phyloP scores from a whole-genome alignment of 2,888 invertebrate genomes.

The Protodeltote pygarga region DNA sequence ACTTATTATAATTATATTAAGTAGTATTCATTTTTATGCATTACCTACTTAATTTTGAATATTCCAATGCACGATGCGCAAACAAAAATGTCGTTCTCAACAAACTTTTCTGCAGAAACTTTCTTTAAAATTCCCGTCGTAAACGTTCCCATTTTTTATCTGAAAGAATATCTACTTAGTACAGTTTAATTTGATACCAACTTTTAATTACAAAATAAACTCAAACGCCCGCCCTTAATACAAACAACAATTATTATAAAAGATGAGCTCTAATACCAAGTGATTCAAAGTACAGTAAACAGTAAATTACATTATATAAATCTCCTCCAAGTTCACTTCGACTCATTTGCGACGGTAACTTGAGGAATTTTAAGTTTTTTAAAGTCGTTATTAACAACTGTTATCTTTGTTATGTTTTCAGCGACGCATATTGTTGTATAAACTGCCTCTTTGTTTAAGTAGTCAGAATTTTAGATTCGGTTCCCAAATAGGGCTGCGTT shows the following conservation, averaged over 20 bases:
- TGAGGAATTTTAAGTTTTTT: conserved; percentile 54
- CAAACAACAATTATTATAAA: conserved; percentile 58
- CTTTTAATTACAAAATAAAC: conserved; percentile 55
- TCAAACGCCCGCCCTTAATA: conserved; percentile 36
- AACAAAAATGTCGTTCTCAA: conserved; percentile 11
- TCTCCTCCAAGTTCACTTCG: conserved; percentile 54
- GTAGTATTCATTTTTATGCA: conserved; percentile 27
- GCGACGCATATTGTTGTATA: conserved; percentile 16
- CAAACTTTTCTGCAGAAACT: neutral
- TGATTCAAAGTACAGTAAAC: conserved; percentile 63
- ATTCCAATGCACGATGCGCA: conserved; percentile 6
- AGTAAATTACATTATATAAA: conserved; percentile 66
- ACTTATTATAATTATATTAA: no score
- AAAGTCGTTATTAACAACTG: conserved; percentile 65
- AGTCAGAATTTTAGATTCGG: neutral
- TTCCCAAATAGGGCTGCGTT: no score
- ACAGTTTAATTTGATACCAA: conserved; percentile 30
- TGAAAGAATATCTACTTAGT: conserved; percentile 10
- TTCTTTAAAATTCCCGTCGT: neutral
- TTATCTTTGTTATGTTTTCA: conserved; percentile 55
- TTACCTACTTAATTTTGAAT: conserved; percentile 10
- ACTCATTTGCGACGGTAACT: conserved; percentile 67
- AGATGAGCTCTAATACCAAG: conserved; percentile 61
- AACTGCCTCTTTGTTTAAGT: neutral
- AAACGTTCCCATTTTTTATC: neutral